Evolutionary conservation across 2,888 invertebrate genomes (phyloP), one percentile per base, ranked within the genome.

Genomic region (Hipparchia semele): DNA sequence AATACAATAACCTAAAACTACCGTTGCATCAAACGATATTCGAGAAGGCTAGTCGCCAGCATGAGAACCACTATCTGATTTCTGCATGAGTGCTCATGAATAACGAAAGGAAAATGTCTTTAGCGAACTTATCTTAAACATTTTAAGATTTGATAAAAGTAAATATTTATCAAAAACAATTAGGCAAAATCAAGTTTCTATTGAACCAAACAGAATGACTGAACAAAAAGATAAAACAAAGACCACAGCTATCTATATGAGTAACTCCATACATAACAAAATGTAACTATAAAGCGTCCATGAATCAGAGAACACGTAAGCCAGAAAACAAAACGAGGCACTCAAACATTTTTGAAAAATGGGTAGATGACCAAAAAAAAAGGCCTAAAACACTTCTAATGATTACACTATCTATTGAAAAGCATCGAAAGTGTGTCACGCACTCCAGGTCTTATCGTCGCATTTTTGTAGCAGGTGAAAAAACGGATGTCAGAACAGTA

Each of bases 401-500:
- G 83, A 83, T 84, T 68, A 46, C 70, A 74, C 76, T 87, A 89
- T 88, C 89, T 76, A 76, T 75, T 76, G 79, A 81, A 85, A 84
- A 80, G 39, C 82, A 82, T 80, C 76, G 72, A 81, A 90, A 87
- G 86, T 90, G 87, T 90, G 91, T 90, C 91, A 88, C 73, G 71
- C 82, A 82, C 81, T 83, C 73, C 46, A 64, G 70, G 76, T 69
- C 74, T 79, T 78, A 83, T 84, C 86, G 83, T 85, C 81, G 73
- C 76, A 75, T 80, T 78, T 75, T 60, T 75, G 72, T 78, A 77
- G 79, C 83, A 87, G 86, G 86, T 86, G 80, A 79, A 83, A 80
- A 79, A 76, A 73, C 33, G 60, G 60, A 51, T 64, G 62, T 49
- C 9, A 54, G n/a, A 33, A 61, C 45, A 71, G 61, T 60, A 66